phyloP scores from a whole-genome alignment of 2,113 vertebrate genomes.

The Glaucomys volans region DNA sequence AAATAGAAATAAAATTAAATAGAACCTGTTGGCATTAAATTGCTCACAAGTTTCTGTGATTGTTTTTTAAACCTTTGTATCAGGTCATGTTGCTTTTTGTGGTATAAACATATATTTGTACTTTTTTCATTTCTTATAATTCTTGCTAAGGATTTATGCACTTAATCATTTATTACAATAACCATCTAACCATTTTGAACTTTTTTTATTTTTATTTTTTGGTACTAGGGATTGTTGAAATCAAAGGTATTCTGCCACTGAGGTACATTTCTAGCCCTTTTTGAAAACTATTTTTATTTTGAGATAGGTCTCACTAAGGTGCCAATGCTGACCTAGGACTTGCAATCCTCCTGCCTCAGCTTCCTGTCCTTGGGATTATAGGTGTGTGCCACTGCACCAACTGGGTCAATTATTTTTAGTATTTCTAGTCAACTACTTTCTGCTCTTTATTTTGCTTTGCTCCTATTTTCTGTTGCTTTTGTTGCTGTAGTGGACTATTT shows the following conservation, averaged over 20 bases:
- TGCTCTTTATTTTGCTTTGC: background rate
- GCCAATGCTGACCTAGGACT: too few relatives aligned
- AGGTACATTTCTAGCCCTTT: too few relatives aligned
- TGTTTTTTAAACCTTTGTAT: background rate
- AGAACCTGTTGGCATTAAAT: background rate
- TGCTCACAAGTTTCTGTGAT: background rate
- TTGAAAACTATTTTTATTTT: too few relatives aligned
- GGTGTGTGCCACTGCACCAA: too few relatives aligned
- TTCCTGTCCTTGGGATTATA: too few relatives aligned
- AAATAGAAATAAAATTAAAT: background rate
- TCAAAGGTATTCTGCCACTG: too few relatives aligned
- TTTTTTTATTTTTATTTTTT: too few relatives aligned
- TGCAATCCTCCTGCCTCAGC: too few relatives aligned
- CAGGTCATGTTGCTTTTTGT: background rate
- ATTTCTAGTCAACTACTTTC: background rate
- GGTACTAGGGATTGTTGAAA: too few relatives aligned
- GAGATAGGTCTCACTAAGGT: too few relatives aligned
- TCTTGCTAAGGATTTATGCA: background rate
- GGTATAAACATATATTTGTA: background rate
- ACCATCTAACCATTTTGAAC: background rate
- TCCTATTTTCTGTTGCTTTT: background rate
- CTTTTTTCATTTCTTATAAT: background rate
- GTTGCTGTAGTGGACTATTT: background rate
- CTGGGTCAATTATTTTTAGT: background rate
- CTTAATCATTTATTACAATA: background rate